Evolutionary conservation across 1,140 invertebrate species (phyloP), one percentile per base, ranked within the genome.

Genomic region (Polyergus mexicanus): DNA sequence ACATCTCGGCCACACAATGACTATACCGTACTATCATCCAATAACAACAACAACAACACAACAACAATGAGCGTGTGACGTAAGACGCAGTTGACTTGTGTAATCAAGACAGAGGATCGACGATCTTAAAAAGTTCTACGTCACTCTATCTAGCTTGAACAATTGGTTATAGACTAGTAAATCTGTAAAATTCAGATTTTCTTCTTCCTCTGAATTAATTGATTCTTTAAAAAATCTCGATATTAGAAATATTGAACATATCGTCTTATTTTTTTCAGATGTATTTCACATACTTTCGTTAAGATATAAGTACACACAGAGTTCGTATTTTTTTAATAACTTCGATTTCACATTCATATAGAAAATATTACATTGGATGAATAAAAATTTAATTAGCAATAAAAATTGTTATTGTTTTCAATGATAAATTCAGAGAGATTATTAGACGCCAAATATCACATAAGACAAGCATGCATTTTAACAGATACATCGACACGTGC

Each of bases 381-480:
- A 72, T 41, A 44, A 72, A 22, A 25, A 28, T 28, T 28, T 28
- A 28, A 28, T 28, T 28, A 28, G 77, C 28, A 25, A 72, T 54
- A 54, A 80, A 68, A 44, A 41, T 68, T 28, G 13, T 56, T 32
- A 25, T 38, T 54, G 8, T 56, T 75, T 86, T 83, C 58, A 88
- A 81, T 69, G 76, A 76, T 78, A 83, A 89, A 89, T 89, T 83
- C 84, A 84, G 83, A 88, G 75, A 88, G 80, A 89, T 89, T 88
- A 89, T 89, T 87, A 85, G 75, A 74, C 84, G 71, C 76, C 65
- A 88, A 89, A 89, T 89, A 89, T 89, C 78, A 89, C 74, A 84
- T 71, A 65, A 77, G 63, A 86, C 88, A 71, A 72, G 69, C 78
- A 68, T 65, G 84, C 54, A 60, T 41, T 51, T 77, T 89, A 41